Evolutionary conservation across 2,113 vertebrate genomes (phyloP).

Genomic region (Hydropotes inermis): DNA sequence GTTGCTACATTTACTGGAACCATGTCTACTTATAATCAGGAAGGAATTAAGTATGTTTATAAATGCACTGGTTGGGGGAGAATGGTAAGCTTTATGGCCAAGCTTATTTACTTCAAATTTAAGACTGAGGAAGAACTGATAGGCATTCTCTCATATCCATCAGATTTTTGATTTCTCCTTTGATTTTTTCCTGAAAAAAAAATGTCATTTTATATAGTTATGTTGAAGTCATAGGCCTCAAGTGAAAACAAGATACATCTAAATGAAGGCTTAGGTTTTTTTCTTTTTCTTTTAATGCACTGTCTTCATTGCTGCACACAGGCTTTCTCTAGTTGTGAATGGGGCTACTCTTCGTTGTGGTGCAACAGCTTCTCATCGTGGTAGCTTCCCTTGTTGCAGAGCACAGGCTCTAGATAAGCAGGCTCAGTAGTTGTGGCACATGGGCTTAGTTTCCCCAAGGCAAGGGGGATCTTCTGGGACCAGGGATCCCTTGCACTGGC

Average conservation of each 20-base stretch:
- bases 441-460: neutral
- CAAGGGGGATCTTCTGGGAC: neutral
- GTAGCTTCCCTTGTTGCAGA: neutral
- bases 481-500: neutral
- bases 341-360: neutral
- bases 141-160: neutral
- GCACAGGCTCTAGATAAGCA: neutral
- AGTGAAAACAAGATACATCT: neutral
- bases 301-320: neutral
- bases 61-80: neutral
- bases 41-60: neutral
- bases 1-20: neutral
- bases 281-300: neutral
- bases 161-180: slow-evolving; percentile 12
- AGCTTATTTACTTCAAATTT: neutral
- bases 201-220: neutral
- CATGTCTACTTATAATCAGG: neutral
- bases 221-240: neutral
- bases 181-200: neutral
- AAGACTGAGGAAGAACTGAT: neutral
- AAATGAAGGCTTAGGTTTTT: neutral
- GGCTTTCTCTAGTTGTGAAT: neutral
- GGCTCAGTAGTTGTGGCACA: neutral
- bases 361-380: neutral
- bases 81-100: neutral